phyloP scores from a whole-genome alignment of 2,888 invertebrate species.

The Augiades crinisus region DNA sequence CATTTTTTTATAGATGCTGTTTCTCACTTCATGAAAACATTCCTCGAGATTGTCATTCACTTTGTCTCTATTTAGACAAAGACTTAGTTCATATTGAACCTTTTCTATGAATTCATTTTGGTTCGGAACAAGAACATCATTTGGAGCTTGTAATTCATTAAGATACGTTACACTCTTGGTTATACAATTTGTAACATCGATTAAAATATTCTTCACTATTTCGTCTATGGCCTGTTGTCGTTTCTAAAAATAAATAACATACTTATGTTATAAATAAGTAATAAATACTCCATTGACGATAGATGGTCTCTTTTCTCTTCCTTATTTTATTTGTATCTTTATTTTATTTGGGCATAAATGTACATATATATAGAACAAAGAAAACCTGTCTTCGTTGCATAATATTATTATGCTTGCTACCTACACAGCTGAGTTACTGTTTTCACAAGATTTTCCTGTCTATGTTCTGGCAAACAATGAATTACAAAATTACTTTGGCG shows the following conservation, averaged over 20 bases:
- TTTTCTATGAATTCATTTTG: constrained; percentile 39
- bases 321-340: too few relatives aligned
- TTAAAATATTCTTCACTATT: constrained; percentile 39
- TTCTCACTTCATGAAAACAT: constrained; percentile 41
- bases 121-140: constrained; percentile 27
- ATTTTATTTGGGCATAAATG: too few relatives aligned
- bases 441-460: constrained; percentile 10
- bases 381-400: too few relatives aligned
- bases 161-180: constrained; percentile 37
- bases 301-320: too few relatives aligned
- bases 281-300: too few relatives aligned
- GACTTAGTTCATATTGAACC: constrained; percentile 41
- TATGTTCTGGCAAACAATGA: constrained; percentile 20
- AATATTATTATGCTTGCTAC: too few relatives aligned
- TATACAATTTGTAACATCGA: constrained; percentile 42
- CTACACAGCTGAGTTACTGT: constrained; percentile 10
- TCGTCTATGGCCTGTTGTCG: constrained; percentile 39
- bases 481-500: constrained; percentile 21
- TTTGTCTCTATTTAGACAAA: constrained; percentile 33
- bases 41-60: constrained; percentile 37
- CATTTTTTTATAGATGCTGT: constrained; percentile 40
- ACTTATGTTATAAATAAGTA: too few relatives aligned
- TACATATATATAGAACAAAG: too few relatives aligned
- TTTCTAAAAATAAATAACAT: constrained; percentile 34
- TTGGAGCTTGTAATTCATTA: constrained; percentile 24